Base-by-base conservation (phyloP, 2,113 vertebrate genomes). In the Axis porcinus region DNA sequence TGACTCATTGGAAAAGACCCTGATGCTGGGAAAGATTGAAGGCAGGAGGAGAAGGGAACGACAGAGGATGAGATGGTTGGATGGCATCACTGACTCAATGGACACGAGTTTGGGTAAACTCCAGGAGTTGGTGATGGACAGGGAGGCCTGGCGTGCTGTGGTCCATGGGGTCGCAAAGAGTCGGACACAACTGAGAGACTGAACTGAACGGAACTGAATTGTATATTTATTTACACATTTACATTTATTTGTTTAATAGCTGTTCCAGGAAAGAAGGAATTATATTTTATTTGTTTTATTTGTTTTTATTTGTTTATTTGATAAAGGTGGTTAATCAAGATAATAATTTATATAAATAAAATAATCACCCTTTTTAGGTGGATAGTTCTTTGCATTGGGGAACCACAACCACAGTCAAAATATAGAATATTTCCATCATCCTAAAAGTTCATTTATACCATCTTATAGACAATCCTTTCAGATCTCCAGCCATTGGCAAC, bases 11-110 rank as follows among this genome's bases (percentile, higher is more conserved):
- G 67, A 23, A 70, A 70, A 70, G n/a, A 70, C 67, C n/a, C 19
- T 70, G 67, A 70, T 40, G 67, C n/a, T 70, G 19, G 19, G n/a
- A 70, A 70, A 70, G n/a, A 70, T 12, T 40, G 67, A 70, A 23
- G 19, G 0, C 0, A 5, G n/a, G 19, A 70, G n/a, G 19, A 70
- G n/a, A 40, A 40, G 67, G n/a, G n/a, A 19, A 70, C 0, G 0
- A 70, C 19, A 23, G 67, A 40, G 67, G 19, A 70, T 40, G 67
- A 70, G 67, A 23, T 40, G n/a, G n/a, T 70, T 40, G 19, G 67
- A 70, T 40, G 67, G 67, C 67, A 23, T 70, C 67, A 70, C 19
- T 5, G n/a, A 70, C 19, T 70, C 67, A 40, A 12, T 6, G 19
- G 67, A 70, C 67, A 70, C 23, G n/a, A 23, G n/a, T 12, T 23